phyloP scores from a whole-genome alignment of 2,113 vertebrate genomes.

The Ardeotis arabs region DNA sequence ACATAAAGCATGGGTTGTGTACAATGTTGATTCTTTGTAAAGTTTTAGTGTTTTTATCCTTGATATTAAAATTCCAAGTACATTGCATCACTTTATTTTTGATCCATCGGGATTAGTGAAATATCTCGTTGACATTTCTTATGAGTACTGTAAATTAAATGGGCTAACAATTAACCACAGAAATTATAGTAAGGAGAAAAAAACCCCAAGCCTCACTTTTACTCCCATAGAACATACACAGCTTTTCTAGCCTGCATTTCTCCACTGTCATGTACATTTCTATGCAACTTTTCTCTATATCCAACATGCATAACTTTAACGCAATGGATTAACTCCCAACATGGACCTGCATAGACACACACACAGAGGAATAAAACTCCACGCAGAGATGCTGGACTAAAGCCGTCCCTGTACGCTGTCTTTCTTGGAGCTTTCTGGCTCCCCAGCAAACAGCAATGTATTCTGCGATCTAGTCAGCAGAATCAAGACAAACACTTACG shows the following conservation, averaged over 20 bases:
- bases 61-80: conserved; percentile 12
- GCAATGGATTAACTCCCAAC: background rate
- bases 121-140: background rate
- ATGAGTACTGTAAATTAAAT: background rate
- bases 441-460: background rate
- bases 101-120: background rate
- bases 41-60: background rate
- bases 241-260: background rate
- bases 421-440: background rate
- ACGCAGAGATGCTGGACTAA: background rate
- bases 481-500: background rate
- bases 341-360: rapidly evolving
- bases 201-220: background rate
- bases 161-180: background rate
- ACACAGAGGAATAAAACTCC: background rate
- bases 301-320: background rate
- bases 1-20: background rate
- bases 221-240: background rate
- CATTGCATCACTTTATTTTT: background rate
- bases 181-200: background rate
- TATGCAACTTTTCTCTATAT: background rate
- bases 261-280: background rate
- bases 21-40: background rate
- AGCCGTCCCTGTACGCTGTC: background rate
- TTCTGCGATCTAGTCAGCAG: background rate